Evolutionary conservation across 2,888 invertebrate genomes (phyloP).

Genomic region (Cistogaster globosa): DNA sequence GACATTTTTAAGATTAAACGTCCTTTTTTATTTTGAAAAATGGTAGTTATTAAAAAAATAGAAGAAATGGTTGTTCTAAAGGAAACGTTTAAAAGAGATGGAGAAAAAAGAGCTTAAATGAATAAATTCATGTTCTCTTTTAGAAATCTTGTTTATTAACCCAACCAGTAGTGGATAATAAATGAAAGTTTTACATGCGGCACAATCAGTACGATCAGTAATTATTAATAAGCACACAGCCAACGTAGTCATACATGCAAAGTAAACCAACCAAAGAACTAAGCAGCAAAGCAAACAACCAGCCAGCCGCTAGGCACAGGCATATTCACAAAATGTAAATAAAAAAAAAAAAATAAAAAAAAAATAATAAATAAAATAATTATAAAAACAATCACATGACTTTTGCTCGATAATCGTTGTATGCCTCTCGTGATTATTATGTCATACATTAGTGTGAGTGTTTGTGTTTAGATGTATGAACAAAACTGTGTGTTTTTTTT

Average conservation of each 20-base stretch:
- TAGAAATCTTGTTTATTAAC: too few relatives aligned
- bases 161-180: too few relatives aligned
- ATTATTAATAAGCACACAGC: conserved; percentile 41
- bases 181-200: too few relatives aligned
- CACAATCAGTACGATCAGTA: not conserved
- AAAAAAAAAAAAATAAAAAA: conserved; percentile 56
- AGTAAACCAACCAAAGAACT: conserved; percentile 31
- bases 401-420: conserved; percentile 79
- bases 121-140: too few relatives aligned
- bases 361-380: conserved; percentile 26
- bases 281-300: conserved; percentile 37
- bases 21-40: too few relatives aligned
- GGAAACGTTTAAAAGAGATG: too few relatives aligned
- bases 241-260: conserved; percentile 37
- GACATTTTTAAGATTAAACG: too few relatives aligned
- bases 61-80: too few relatives aligned
- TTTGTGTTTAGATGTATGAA: conserved; percentile 33
- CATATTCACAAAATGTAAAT: conserved; percentile 67
- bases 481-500: conserved; percentile 16
- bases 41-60: too few relatives aligned
- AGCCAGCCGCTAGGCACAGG: conserved; percentile 45
- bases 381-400: conserved; percentile 81
- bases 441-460: conserved; percentile 75
- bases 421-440: conserved; percentile 83
- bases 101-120: too few relatives aligned